Percentiles rank a stretch among this genome's conserved stretches.
Conservation (phyloP, 2,888 invertebrate species). For the Apotomis turbidana region DNA sequence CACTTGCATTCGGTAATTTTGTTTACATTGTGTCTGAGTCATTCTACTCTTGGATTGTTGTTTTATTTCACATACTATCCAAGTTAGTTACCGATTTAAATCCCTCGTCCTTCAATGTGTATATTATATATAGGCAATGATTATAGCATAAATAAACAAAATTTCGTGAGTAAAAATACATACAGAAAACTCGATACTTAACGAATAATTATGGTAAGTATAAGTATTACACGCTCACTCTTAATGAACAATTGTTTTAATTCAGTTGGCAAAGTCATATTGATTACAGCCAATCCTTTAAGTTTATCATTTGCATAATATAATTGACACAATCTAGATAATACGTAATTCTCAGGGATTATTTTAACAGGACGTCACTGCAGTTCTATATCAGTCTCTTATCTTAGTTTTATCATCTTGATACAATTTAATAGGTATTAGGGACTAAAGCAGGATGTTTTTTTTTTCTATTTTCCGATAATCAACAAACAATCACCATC, state of each 20-base stretch:
- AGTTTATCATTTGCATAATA: constrained; percentile 27
- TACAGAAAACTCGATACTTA: background rate
- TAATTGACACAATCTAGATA: constrained; percentile 1
- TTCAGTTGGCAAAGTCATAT: constrained; percentile 5
- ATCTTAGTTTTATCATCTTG: constrained; percentile 12
- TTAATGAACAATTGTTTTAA: constrained; percentile 26
- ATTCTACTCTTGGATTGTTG: background rate
- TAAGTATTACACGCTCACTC: background rate
- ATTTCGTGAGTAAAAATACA: background rate
- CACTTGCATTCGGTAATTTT: background rate
- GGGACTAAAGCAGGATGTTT: background rate
- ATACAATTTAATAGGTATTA: constrained; percentile 9
- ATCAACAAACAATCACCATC: background rate
- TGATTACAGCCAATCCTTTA: constrained; percentile 8
- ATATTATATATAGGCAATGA: background rate
- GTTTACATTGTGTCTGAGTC: background rate
- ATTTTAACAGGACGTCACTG: constrained; percentile 1
- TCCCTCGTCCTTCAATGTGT: background rate
- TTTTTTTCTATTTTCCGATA: background rate
- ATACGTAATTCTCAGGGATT: constrained; percentile 24
- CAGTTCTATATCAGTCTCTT: constrained; percentile 7
- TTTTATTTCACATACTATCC: background rate
- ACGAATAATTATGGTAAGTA: background rate
- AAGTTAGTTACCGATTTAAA: background rate
- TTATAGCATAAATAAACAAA: background rate